Base-by-base conservation (phyloP, 2,888 invertebrate genomes). In the Phengaris alcon region DNA sequence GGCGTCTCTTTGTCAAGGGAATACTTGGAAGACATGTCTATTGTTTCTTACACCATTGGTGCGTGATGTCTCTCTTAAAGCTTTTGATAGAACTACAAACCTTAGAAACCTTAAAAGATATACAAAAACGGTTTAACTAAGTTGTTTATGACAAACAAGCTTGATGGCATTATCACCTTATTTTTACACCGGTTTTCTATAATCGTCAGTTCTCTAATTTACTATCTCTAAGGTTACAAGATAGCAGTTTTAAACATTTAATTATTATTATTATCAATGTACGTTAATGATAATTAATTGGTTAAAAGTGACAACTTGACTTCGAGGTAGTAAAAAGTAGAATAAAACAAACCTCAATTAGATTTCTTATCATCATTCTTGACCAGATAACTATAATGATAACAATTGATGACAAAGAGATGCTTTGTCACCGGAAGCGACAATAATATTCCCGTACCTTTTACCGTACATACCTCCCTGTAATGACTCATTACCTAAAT, bases 401-500 rank as follows among this genome's bases (percentile, higher is more conserved):
- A 9, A 59, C 15, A 3, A 57, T 57, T 22, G 57, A 22, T 64
- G 12, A 64, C 64, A 64, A 64, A 44, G 64, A 22, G 51, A 51
- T 51, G 46, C 35, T 35, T 70, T 57, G 57, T 57, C 57, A 75
- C 48, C 69, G 70, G 75, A 70, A 74, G 46, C 44, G 6, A 52
- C 54, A 68, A 68, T 68, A 54, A 52, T 52, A 64, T 48, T 57
- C 46, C 15, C 52, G 6, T 64, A 51, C 64, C 51, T 74, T 68
- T 64, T 51, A 48, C 68, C 54, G n/a, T 74, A 68, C 64, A 52
- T 74, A 46, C 54, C 55, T 46, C 22, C 54, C 55, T 46, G 54
- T 79, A 79, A 80, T 79, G 80, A 81, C 75, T 81, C 81, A 80
- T 82, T 81, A 82, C 78, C 75, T 78, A 79, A 82, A 82, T 80